Evolutionary conservation across 2,888 invertebrate genomes (phyloP).

Genomic region (Lottia gigantea): DNA sequence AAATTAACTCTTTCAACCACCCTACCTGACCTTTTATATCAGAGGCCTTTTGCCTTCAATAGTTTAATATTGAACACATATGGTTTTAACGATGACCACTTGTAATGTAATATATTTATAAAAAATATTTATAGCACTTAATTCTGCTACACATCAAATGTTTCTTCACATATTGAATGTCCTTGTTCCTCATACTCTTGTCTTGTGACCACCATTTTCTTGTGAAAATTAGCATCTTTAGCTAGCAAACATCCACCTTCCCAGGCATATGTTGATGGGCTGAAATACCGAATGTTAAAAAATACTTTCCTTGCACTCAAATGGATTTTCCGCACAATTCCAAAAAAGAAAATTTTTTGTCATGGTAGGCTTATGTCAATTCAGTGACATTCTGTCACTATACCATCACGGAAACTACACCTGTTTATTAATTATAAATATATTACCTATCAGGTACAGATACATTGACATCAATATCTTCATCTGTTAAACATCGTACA

Average conservation of each 20-base stretch:
- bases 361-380: too few species aligned
- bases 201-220: slow-evolving; percentile 76
- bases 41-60: too few species aligned
- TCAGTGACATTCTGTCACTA: too few species aligned
- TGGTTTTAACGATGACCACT: too few species aligned
- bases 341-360: too few species aligned
- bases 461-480: slow-evolving; percentile 82
- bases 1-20: too few species aligned
- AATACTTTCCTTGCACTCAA: too few species aligned
- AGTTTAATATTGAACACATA: too few species aligned
- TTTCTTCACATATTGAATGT: slow-evolving; percentile 53
- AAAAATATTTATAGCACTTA: neutral
- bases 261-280: slow-evolving; percentile 89
- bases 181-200: slow-evolving; percentile 93
- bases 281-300: slow-evolving; percentile 62
- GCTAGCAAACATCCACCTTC: slow-evolving; percentile 84
- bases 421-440: neutral
- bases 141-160: slow-evolving; percentile 52
- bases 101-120: neutral
- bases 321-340: too few species aligned
- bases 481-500: slow-evolving; percentile 81
- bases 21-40: too few species aligned
- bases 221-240: slow-evolving; percentile 76
- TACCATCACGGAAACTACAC: too few species aligned
- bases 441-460: slow-evolving; percentile 77